Base-by-base conservation (phyloP, 2,113 vertebrate species). In the Spilogale gracilis region DNA sequence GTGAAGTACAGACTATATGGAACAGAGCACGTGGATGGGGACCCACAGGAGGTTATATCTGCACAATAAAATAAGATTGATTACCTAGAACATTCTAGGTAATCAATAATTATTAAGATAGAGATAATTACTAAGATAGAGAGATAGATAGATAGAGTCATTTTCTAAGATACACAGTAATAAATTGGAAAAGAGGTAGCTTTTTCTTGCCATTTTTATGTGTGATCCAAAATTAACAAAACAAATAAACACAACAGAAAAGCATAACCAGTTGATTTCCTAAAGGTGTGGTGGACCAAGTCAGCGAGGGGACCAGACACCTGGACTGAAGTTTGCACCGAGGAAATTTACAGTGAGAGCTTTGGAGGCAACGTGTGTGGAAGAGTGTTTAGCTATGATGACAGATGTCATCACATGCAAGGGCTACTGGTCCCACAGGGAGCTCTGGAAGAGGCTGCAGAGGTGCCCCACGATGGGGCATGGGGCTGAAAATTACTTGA, bases 1-100 rank as follows among this genome's bases (percentile, higher is more conserved):
- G 86, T 79, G 87, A 91, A 97, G 88, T 92, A 94, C 93, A 93
- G 85, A 38, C 81, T 81, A 96, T 95, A 94, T 87, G 92, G 95
- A 97, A 80, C 83, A 45, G 61, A 45, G 18, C 27, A 93, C 52
- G 32, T 52, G 43, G 91, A 95, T 92, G 85, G 32, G 94, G 16
- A 82, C 80, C 69, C 83, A 60, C 50, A 96, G 94, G 80, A 95
- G 94, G 94, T 81, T 12, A 43, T 94, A 91, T 96, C 94, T 95
- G 86, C 54, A 73, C 91, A 98, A 84, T 93, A 95, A 97, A 98
- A 98, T 91, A 86, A 95, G 88, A 98, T 96, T 98, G 74, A 97
- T 80, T 71, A 81, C 73, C 91, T 96, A 84, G n/a, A 82, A 38
- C 38, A 38, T 38, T 38, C 38, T 38, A 38, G 38, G 38, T 38